These are phyloP conservation scores for Neostethus bicornis DNA, from an alignment of 2,797 vertebrate genomes.

Conservation along the genomic window DNA sequence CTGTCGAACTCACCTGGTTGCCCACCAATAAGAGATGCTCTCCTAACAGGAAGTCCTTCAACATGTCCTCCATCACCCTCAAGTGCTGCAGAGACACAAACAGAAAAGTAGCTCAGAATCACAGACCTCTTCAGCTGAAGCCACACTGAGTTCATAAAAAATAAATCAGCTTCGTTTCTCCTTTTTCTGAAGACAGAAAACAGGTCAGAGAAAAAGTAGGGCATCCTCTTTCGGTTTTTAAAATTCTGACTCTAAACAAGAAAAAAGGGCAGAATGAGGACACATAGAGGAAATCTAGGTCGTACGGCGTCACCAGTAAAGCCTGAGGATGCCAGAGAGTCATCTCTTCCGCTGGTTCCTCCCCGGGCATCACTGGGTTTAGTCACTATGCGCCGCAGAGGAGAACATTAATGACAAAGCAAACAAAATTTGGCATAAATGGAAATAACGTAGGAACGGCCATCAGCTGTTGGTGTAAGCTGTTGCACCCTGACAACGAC, in stretches of 20 bases:
- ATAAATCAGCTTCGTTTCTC: conserved; percentile 1
- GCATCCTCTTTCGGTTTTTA: conserved; percentile 58
- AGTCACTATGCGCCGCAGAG: not conserved
- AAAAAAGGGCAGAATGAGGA: conserved; percentile 26
- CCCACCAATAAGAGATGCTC: conserved; percentile 96
- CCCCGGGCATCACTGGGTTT: conserved; percentile 1
- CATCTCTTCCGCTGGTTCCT: conserved; percentile 17
- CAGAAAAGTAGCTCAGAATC: conserved; percentile 1
- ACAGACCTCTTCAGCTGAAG: not conserved
- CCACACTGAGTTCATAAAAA: not conserved
- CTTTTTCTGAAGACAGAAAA: conserved; percentile 68
- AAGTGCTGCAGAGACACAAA: conserved; percentile 82
- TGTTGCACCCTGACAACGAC: too few species aligned
- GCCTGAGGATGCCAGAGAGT: conserved; percentile 31
- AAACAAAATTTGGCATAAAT: not conserved
- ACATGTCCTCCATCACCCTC: conserved; percentile 97
- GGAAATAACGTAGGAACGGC: not conserved
- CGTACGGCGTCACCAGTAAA: conserved; percentile 30
- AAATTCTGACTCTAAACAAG: conserved; percentile 33
- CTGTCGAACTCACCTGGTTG: conserved; percentile 88
- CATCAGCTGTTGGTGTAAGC: not conserved
- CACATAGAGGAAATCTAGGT: conserved; percentile 60
- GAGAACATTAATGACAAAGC: not conserved
- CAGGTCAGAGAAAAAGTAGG: conserved; percentile 83
- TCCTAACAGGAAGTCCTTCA: conserved; percentile 95